phyloP scores from a whole-genome alignment of 2,888 invertebrate species.

The Parelbella ahira region DNA sequence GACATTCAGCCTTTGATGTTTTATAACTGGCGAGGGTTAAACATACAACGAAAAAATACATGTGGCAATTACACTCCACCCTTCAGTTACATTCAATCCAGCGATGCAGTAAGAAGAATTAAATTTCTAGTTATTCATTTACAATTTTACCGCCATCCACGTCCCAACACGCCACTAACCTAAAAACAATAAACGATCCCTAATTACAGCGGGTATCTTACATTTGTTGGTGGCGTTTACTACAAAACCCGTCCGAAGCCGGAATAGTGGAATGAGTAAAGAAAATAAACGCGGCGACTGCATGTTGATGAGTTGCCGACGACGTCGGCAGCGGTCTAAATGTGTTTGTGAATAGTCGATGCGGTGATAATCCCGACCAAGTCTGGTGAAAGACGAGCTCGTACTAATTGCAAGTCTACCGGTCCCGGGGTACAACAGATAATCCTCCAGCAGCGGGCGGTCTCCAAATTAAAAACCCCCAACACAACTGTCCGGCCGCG shows the following conservation, averaged over 20 bases:
- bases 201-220: conserved; percentile 13
- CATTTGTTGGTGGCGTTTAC: conserved; percentile 3
- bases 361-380: conserved; percentile 24
- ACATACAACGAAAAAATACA: conserved; percentile 17
- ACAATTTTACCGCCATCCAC: not conserved
- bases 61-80: conserved; percentile 12
- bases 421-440: conserved; percentile 41
- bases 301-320: conserved; percentile 18
- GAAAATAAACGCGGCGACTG: conserved; percentile 26
- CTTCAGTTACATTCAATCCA: conserved; percentile 3
- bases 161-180: not conserved
- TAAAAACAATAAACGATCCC: conserved; percentile 8
- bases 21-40: conserved; percentile 36
- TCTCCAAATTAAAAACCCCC: conserved; percentile 75
- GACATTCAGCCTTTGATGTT: conserved; percentile 47
- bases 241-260: not conserved
- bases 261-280: conserved; percentile 8
- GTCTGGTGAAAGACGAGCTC: conserved; percentile 3
- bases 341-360: conserved; percentile 31
- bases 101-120: too few species aligned
- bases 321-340: conserved; percentile 25
- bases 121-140: too few species aligned
- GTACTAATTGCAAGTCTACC: conserved; percentile 67
- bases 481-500: conserved; percentile 57
- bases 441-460: conserved; percentile 77